Conservation (phyloP, 2,888 invertebrate genomes). For the Conomelus anceps region DNA sequence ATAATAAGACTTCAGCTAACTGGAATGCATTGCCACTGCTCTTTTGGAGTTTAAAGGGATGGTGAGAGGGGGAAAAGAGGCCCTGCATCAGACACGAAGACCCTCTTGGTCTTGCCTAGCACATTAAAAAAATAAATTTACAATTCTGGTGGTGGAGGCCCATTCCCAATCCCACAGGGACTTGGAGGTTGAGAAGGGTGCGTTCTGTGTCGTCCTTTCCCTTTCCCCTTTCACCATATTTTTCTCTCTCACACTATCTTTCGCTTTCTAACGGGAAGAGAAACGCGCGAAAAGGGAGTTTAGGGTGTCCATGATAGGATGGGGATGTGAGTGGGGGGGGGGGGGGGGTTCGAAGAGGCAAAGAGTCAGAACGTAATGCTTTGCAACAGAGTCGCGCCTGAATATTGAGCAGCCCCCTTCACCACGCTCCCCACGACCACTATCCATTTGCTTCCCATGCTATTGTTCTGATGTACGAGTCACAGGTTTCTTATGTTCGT, state of each 20-base stretch:
- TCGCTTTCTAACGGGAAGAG: neutral
- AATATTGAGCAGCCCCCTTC: neutral
- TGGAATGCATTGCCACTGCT: neutral
- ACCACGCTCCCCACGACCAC: neutral
- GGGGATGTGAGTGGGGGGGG: neutral
- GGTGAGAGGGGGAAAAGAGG: neutral
- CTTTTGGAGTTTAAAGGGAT: neutral
- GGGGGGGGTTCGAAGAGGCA: neutral
- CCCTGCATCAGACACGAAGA: neutral
- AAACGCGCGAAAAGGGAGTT: too few relatives aligned
- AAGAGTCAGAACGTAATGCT: neutral
- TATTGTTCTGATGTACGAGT: neutral
- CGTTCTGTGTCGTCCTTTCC: neutral
- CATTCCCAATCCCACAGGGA: neutral
- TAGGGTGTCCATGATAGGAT: too few relatives aligned
- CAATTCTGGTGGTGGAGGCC: constrained; percentile 7
- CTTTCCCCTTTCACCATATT: neutral
- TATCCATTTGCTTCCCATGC: neutral
- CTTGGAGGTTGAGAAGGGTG: neutral
- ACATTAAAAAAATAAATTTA: constrained; percentile 14
- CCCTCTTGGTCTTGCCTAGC: neutral
- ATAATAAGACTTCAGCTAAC: neutral
- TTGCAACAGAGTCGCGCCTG: neutral
- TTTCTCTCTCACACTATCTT: neutral
- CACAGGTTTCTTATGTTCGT: neutral